These are phyloP conservation scores for Lasioglossum leucozonium DNA, from an alignment of 2,888 invertebrate genomes.

Conservation along the genomic window DNA sequence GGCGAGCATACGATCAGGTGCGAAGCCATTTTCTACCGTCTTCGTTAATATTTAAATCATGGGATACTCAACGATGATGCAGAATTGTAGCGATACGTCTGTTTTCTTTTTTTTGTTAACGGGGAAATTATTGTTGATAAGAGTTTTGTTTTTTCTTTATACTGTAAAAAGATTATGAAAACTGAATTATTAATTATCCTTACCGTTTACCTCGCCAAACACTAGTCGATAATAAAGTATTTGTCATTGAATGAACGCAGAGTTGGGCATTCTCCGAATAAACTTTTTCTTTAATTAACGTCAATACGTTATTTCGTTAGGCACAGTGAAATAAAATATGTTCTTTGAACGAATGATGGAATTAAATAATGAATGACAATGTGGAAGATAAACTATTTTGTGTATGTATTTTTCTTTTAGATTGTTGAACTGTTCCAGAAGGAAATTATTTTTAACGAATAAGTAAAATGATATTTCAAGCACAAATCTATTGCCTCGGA, in stretches of 20 bases:
- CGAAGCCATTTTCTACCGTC: conserved; percentile 10
- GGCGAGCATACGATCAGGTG: background rate
- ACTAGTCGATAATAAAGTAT: conserved; percentile 6
- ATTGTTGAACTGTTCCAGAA: background rate
- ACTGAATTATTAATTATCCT: background rate
- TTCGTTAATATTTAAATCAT: conserved; percentile 32
- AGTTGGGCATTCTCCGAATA: background rate
- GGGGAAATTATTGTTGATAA: background rate
- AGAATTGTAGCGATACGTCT: background rate
- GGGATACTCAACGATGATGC: conserved; percentile 4
- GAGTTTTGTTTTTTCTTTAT: background rate
- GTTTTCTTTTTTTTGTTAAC: background rate
- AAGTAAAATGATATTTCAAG: background rate
- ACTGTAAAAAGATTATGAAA: background rate
- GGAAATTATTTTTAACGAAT: background rate
- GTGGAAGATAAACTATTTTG: background rate
- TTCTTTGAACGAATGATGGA: background rate
- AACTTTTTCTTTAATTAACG: background rate
- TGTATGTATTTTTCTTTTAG: background rate
- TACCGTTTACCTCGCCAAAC: background rate
- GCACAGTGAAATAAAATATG: background rate
- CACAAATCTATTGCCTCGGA: background rate
- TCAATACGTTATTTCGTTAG: background rate
- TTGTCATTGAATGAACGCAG: conserved; percentile 5
- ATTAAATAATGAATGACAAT: background rate